These are phyloP conservation scores for Bothrops jararaca DNA, from an alignment of 2,113 vertebrate species.

Conservation along the genomic window DNA sequence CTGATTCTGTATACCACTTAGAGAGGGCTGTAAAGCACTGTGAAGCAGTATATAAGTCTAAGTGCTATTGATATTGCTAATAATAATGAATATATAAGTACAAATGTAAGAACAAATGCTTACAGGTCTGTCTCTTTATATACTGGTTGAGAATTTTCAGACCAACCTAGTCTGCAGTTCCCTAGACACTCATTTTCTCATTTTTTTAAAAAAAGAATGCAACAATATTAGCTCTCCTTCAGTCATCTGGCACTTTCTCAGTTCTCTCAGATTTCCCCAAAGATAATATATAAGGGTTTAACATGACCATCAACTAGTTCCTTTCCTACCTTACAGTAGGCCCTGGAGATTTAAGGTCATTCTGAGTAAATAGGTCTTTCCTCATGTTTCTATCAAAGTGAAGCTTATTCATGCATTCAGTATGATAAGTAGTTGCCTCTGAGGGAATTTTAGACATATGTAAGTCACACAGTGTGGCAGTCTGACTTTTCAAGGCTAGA, in stretches of 20 bases:
- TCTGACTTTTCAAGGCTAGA: background rate
- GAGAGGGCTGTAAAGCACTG: no score
- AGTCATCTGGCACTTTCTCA: background rate
- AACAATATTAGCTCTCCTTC: background rate
- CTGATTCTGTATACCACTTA: no score
- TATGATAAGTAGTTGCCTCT: background rate
- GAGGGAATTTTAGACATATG: background rate
- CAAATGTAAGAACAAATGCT: background rate
- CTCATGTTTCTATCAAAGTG: background rate
- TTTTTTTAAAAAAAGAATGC: background rate
- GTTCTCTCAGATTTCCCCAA: background rate
- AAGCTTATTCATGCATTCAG: background rate
- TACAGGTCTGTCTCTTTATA: background rate
- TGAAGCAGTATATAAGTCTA: no score
- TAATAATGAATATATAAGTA: background rate
- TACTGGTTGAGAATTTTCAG: background rate
- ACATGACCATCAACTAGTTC: background rate
- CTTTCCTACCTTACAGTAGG: background rate
- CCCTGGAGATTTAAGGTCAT: background rate
- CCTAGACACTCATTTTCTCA: background rate
- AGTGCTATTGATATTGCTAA: no score
- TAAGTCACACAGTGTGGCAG: background rate
- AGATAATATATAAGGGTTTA: background rate
- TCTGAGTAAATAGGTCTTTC: background rate
- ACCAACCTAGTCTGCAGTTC: background rate